phyloP scores from a whole-genome alignment of 2,113 vertebrate genomes.

The Romanogobio albipinnatus region DNA sequence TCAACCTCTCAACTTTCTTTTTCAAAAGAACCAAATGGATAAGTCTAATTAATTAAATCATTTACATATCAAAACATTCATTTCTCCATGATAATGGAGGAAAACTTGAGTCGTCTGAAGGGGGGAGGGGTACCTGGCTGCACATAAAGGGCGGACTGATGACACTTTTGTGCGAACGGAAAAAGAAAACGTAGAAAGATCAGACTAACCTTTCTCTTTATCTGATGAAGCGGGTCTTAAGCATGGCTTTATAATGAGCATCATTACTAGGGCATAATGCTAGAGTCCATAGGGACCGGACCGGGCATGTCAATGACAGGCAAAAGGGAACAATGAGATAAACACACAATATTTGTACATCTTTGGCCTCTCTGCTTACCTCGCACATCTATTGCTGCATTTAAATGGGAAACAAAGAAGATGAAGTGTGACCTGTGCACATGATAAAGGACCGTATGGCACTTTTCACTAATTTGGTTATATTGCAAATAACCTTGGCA shows the following conservation, averaged over 20 bases:
- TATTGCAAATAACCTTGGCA: conserved; percentile 51
- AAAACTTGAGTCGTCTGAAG: conserved; percentile 39
- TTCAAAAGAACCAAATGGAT: conserved; percentile 40
- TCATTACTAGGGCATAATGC: conserved; percentile 50
- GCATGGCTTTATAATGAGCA: conserved; percentile 52
- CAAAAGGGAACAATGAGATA: conserved; percentile 43
- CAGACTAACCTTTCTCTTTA: conserved; percentile 30
- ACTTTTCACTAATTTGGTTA: conserved; percentile 52
- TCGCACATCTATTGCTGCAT: conserved; percentile 19
- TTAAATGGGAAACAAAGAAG: conserved; percentile 6
- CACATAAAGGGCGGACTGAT: conserved; percentile 37
- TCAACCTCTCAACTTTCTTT: conserved; percentile 40
- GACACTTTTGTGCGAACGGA: conserved; percentile 26
- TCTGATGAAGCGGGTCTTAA: conserved; percentile 52
- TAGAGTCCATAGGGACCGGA: conserved; percentile 45
- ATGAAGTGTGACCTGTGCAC: conserved; percentile 30
- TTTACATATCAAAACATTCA: conserved; percentile 64
- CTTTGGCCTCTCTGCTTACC: conserved; percentile 32
- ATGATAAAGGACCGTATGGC: conserved; percentile 47
- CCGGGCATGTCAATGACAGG: conserved; percentile 16
- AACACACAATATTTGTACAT: conserved; percentile 23
- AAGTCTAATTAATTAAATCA: conserved; percentile 62
- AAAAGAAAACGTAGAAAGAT: conserved; percentile 19
- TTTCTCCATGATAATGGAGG: conserved; percentile 52
- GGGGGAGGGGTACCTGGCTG: conserved; percentile 45